Evolutionary conservation across 2,797 vertebrate species (phyloP).

Genomic region (Channallabes apus): DNA sequence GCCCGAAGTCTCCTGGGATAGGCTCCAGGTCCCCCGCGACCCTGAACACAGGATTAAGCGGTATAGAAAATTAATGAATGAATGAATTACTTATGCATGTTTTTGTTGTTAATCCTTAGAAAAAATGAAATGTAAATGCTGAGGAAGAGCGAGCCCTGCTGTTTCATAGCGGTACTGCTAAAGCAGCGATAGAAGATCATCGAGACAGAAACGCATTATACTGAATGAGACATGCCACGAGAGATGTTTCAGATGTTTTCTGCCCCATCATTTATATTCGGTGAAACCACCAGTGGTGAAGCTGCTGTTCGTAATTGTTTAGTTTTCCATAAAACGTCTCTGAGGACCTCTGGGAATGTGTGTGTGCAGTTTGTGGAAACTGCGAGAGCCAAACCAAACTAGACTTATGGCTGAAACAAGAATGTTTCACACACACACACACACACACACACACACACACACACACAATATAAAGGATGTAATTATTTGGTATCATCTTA

Average conservation of each 20-base stretch:
- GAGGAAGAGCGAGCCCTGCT: slow-evolving; percentile 7
- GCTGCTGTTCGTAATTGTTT: slow-evolving; percentile 4
- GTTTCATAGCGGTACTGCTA: background rate
- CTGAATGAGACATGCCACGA: background rate
- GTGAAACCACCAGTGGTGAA: background rate
- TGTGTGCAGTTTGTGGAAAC: background rate
- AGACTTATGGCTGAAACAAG: background rate
- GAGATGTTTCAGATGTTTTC: background rate
- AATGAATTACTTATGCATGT: background rate
- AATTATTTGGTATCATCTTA: background rate
- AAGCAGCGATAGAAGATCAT: background rate
- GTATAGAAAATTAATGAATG: no score
- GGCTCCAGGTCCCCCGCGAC: no score
- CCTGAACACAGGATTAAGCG: no score
- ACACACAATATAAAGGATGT: no score
- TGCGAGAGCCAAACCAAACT: background rate
- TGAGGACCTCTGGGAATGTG: background rate
- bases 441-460: no score
- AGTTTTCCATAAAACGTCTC: slow-evolving; percentile 5
- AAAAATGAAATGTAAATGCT: background rate
- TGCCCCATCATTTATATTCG: background rate
- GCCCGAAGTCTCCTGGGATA: no score
- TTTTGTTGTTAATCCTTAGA: background rate
- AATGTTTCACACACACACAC: background rate
- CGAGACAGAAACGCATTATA: background rate